Evolutionary conservation across 2,797 vertebrate species (phyloP).

Genomic region (Phalanger gymnotis): DNA sequence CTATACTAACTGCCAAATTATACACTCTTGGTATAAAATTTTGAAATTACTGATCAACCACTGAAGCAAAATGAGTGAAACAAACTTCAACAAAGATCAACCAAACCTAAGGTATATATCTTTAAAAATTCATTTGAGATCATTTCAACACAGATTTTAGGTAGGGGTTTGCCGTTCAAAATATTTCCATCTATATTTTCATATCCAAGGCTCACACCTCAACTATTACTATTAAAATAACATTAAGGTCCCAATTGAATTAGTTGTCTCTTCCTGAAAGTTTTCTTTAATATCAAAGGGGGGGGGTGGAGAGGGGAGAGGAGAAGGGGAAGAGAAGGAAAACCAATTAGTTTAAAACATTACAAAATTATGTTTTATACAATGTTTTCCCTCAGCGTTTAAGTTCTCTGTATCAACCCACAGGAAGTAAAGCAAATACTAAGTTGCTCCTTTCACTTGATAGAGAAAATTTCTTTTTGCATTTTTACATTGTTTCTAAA

Average conservation of each 20-base stretch:
- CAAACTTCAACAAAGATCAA: background rate
- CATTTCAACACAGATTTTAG: background rate
- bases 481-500: background rate
- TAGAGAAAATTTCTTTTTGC: background rate
- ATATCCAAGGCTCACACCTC: background rate
- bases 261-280: background rate
- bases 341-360: background rate
- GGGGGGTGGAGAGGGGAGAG: accelerated
- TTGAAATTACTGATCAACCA: background rate
- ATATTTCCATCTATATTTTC: background rate
- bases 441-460: background rate
- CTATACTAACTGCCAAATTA: background rate
- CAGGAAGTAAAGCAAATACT: background rate
- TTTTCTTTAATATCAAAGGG: constrained; percentile 32
- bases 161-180: background rate
- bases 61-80: background rate
- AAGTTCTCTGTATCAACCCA: constrained; percentile 54
- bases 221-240: background rate
- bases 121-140: background rate
- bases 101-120: background rate
- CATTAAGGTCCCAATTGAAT: background rate
- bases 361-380: constrained; percentile 58
- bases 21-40: background rate
- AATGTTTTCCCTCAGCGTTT: constrained; percentile 54
- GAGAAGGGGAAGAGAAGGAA: background rate